phyloP scores from a whole-genome alignment of 2,797 vertebrate genomes.

The Phoxinus dragarum region DNA sequence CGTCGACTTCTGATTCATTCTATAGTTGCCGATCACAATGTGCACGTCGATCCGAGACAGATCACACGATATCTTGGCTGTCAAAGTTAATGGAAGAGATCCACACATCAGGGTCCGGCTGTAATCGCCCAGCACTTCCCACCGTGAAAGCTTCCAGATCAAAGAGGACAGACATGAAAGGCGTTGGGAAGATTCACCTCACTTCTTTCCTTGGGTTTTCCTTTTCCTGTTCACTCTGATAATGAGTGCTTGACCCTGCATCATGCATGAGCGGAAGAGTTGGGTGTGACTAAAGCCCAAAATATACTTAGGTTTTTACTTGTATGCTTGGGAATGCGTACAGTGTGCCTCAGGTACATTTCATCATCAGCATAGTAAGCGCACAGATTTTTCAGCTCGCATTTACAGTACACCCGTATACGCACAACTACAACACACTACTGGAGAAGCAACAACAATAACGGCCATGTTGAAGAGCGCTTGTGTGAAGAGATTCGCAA shows the following conservation, averaged over 20 bases:
- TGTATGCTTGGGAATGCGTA: neutral
- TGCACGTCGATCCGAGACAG: conserved; percentile 53
- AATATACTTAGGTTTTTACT: neutral
- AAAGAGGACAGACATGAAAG: conserved; percentile 77
- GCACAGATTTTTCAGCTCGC: neutral
- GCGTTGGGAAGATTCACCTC: conserved; percentile 67
- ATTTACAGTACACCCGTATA: no score
- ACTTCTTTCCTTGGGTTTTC: conserved; percentile 53
- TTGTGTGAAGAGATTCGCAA: neutral
- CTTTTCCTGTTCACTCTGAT: conserved; percentile 52
- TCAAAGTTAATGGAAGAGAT: conserved; percentile 57
- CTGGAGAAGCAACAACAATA: neutral
- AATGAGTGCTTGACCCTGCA: conserved; percentile 29
- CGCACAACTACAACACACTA: neutral
- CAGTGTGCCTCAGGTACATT: neutral
- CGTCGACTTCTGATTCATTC: conserved; percentile 20
- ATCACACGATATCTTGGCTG: conserved; percentile 61
- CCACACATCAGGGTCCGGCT: conserved; percentile 57
- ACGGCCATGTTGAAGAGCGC: neutral
- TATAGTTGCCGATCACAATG: conserved; percentile 62
- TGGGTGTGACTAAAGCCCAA: neutral
- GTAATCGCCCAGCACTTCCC: conserved; percentile 34
- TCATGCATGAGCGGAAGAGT: neutral
- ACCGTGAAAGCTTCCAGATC: conserved; percentile 70
- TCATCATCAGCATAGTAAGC: neutral